Base-by-base conservation (phyloP, 2,888 invertebrate genomes). In the Alloplasta piceator region DNA sequence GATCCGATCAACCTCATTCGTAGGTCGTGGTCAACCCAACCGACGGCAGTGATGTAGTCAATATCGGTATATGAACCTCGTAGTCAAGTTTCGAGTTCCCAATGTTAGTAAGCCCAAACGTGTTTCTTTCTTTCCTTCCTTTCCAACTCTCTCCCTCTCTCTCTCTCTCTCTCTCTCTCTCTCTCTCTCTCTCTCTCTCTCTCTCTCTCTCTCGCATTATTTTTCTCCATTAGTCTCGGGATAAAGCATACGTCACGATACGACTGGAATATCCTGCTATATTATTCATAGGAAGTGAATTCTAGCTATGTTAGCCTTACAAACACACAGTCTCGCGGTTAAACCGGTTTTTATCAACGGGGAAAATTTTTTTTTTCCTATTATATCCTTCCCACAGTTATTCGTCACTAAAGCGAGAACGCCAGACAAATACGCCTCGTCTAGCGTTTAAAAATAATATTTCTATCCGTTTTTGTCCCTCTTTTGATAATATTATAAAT, bases 21-120 rank as follows among this genome's bases (percentile, higher is more conserved):
- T 79, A 75, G 72, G 70, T 77, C 80, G 82, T 77, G 80, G 75
- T 75, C 78, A 67, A 70, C 60, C 61, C 67, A 52, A 71, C 39
- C 50, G 58, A 75, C 36, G 48, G 72, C 66, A 9, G 39, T 14
- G 36, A 43, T 16, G n/a, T 36, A 16, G 46, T 66, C 26, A 48
- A 60, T 38, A 70, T 14, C 50, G 48, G 52, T 50, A 50, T 52
- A 63, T 26, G 26, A 26, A 26, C 26, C 26, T 14, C 14, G 12
- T 52, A 52, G 52, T 52, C 4, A 52, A 6, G 63, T 55, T 61
- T 72, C 60, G 36, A 55, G 72, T 52, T 72, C 52, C 41, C 41
- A 73, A 63, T 63, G 72, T 41, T 14, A 38, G 41, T 61, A 74
- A 41, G 12, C 74, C 60, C 56, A 50, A 56, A 10, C 41, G 38